phyloP scores from a whole-genome alignment of 2,113 vertebrate genomes.

The Cheirogaleus medius region DNA sequence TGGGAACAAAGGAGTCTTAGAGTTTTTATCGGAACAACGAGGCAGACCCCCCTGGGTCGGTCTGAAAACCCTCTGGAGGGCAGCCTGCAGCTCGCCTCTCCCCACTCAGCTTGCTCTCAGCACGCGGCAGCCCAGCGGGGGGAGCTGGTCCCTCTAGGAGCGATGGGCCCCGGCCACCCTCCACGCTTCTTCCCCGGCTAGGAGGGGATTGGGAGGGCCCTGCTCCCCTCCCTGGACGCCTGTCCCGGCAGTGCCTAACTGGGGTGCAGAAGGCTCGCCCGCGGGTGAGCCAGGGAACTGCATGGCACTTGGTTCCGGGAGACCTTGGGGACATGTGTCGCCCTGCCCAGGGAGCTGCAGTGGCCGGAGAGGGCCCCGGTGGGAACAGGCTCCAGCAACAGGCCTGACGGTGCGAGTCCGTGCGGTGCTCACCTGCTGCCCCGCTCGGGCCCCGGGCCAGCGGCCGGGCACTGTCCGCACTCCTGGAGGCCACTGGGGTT shows the following conservation, averaged over 20 bases:
- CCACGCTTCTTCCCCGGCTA: background rate
- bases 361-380: background rate
- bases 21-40: background rate
- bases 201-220: too few species aligned
- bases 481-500: background rate
- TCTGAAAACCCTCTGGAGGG: background rate
- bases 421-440: background rate
- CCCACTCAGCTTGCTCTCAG: background rate
- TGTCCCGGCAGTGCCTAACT: too few species aligned
- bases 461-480: background rate
- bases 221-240: background rate
- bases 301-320: too few species aligned
- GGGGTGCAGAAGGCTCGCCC: background rate
- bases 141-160: too few species aligned
- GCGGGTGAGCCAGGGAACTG: background rate
- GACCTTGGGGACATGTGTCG: too few species aligned
- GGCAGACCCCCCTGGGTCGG: background rate
- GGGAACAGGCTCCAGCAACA: background rate
- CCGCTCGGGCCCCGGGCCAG: background rate
- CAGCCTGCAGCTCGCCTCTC: background rate
- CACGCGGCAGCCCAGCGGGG: too few species aligned
- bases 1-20: background rate
- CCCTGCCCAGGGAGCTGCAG: too few species aligned
- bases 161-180: background rate
- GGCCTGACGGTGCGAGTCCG: background rate